These are phyloP conservation scores for Zele albiditarsus DNA, from an alignment of 2,888 invertebrate genomes.

Conservation along the genomic window DNA sequence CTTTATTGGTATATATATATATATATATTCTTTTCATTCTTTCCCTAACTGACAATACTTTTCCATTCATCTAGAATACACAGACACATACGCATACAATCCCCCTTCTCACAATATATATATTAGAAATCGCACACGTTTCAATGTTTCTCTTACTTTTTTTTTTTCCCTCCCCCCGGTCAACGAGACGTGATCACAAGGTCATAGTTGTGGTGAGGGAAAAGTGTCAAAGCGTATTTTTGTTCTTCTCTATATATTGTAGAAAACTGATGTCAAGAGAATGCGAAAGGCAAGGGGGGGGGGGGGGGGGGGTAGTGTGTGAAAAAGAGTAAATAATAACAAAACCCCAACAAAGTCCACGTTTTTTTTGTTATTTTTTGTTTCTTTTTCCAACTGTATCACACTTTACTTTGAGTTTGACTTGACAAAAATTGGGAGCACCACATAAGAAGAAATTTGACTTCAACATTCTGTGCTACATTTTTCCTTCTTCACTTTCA, in stretches of 20 bases:
- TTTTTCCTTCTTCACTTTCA: background rate
- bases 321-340: background rate
- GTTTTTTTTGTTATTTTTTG: background rate
- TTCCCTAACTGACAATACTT: background rate
- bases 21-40: background rate
- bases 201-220: background rate
- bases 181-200: background rate
- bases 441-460: too few species aligned
- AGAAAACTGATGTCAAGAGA: background rate
- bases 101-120: background rate
- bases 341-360: background rate
- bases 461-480: too few species aligned
- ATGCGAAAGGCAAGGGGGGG: background rate
- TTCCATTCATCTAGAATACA: background rate
- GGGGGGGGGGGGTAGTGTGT: too few species aligned
- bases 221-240: slow-evolving; percentile 35
- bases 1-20: background rate
- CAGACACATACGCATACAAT: background rate
- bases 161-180: background rate
- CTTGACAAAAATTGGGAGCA: too few species aligned
- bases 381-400: background rate
- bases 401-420: background rate
- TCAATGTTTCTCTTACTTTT: background rate
- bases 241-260: background rate
- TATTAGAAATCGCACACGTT: background rate